Percentiles rank a stretch among this genome's conserved stretches.
Evolutionary conservation across 2,888 invertebrate genomes (phyloP).

Genomic region (Nycteola revayana): DNA sequence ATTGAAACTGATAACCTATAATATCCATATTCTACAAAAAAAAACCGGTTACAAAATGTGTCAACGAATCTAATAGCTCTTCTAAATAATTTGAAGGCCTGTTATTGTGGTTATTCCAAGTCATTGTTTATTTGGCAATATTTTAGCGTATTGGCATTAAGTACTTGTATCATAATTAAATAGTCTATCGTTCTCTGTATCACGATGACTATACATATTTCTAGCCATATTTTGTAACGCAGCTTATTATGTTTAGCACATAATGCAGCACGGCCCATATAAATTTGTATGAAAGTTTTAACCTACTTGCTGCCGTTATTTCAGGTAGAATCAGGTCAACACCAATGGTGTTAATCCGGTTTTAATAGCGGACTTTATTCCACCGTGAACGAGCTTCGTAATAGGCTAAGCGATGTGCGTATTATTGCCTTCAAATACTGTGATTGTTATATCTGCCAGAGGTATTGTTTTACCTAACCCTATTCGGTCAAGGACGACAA

Average conservation of each 20-base stretch:
- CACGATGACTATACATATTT: conserved; percentile 14
- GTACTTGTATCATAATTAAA: conserved; percentile 9
- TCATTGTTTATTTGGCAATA: neutral
- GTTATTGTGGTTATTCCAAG: too few species aligned
- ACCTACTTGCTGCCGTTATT: conserved; percentile 10
- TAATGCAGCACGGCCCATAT: too few species aligned
- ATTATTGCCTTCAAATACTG: too few species aligned
- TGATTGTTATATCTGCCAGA: too few species aligned
- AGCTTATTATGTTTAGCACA: conserved; percentile 10
- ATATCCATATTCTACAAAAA: too few species aligned
- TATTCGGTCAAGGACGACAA: too few species aligned
- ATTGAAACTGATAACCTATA: too few species aligned
- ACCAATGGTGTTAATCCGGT: conserved; percentile 10
- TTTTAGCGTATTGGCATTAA: neutral
- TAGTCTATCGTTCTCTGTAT: conserved; percentile 1
- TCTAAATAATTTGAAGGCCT: conserved; percentile 15
- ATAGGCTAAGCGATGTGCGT: too few species aligned
- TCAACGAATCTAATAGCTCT: too few species aligned
- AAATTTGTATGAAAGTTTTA: neutral
- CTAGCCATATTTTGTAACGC: neutral
- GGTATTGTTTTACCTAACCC: too few species aligned
- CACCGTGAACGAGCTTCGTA: too few species aligned
- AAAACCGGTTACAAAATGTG: too few species aligned
- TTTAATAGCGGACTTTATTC: conserved; percentile 1
- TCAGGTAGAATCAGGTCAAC: conserved; percentile 21